Base-by-base conservation (phyloP, 2,797 vertebrate genomes). In the Sphaeramia orbicularis region DNA sequence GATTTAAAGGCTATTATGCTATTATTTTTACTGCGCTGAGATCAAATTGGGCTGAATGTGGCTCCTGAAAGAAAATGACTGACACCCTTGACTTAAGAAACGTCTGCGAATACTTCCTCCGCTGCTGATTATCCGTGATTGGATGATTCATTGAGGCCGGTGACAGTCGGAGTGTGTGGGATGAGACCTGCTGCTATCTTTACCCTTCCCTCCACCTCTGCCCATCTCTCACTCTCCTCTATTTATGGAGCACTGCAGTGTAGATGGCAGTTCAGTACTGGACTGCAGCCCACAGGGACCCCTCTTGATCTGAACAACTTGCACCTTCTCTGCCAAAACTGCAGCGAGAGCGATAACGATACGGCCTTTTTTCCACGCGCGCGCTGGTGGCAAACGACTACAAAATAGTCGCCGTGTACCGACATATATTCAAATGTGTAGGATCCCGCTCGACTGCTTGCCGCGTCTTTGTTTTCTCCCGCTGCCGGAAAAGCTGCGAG, bases 181-280 rank as follows among this genome's bases (percentile, higher is more conserved):
- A 85, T 72, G 81, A 86, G 89, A 89, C 75, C 83, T 80, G 81
- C 64, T 57, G 70, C 88, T 91, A 86, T 91, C 86, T 91, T 91
- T 91, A 84, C 85, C 91, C 89, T 24, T 24, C 21, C 21, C 21
- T 5, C 69, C 70, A 78, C 74, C 80, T 78, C 75, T 84, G 51
- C 65, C 63, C 76, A 74, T 78, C 57, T 65, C 60, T 81, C 75
- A 71, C 69, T 68, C 69, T 66, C 74, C 84, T 84, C 76, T 90
- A 86, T 92, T 94, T 93, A 89, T 92, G 89, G 91, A 89, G 83
- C 84, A 71, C 85, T 85, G 86, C 80, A 81, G 83, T 72, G 86
- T 68, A 86, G 87, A 85, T 86, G 81, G 81, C 72, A 76, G 80
- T 76, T 83, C 65, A 76, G 83, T 55, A 56, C 12, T 11, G 76